Base-by-base conservation (phyloP, 1,140 invertebrate genomes). In the Dreissena polymorpha region DNA sequence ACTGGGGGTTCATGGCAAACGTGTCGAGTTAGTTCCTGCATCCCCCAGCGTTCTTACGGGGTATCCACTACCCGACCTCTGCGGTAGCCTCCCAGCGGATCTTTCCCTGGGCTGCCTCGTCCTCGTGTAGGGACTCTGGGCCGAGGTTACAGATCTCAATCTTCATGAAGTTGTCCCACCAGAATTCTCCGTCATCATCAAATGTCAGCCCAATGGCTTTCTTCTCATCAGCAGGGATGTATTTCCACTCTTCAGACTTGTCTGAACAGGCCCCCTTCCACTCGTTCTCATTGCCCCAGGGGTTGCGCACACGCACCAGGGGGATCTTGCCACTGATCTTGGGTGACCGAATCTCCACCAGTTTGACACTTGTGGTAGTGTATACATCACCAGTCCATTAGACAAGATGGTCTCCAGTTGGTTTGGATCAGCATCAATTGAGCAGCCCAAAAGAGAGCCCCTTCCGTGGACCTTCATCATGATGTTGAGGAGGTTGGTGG, bases 181-280 rank as follows among this genome's bases (percentile, higher is more conserved):
- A 99, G 93, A 99, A 99, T 93, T 99, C 99, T 57, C 99, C 99
- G 91, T 99, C 99, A 65, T 96, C 94, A 86, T 98, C 97, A 89
- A 99, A 99, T 0, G 95, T 97, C 1, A 99, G 93, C 3, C 98
- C 98, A 49, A 99, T 93, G 86, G 97, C 95, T 89, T 96, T 94
- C 90, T 98, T 99, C 87, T 98, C 97, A 0, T 96, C 95, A 18
- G 98, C 95, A 0, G 97, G 95, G 83, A 99, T 98, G 86, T 96
- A 97, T 63, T 96, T 94, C 99, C 99, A 99, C 93, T 99, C 98
- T 0, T 95, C 76, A 72, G 88, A 91, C 78, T 88, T 92, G 76
- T 99, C 98, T 92, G 97, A 97, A 98, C 98, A 99, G 0, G 97
- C 94, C 27, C 98, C 98, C 89, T 98, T 99, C 98, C 98, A 99